Evolutionary conservation across 2,113 vertebrate genomes (phyloP), one percentile per base, ranked within the genome.

Genomic region (Cygnus atratus): DNA sequence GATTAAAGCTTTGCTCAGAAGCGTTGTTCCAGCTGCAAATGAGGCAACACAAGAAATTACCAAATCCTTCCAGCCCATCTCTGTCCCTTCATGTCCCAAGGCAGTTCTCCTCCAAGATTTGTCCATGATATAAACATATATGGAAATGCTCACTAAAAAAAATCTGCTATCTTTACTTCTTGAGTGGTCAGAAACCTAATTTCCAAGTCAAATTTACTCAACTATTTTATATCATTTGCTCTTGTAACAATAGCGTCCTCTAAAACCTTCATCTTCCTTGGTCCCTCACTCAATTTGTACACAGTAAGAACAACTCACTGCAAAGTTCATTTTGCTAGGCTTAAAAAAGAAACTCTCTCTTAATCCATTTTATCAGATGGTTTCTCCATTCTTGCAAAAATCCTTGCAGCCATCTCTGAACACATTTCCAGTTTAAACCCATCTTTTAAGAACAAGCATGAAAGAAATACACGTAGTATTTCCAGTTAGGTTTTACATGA

Each of bases 351-450:
- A 75, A 59, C 26, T 57, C 20, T 68, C 70, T 46, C 17, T 15
- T 31, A 92, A 89, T 75, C 58, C 67, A 17, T 58, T 91, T 86
- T 68, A 83, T 93, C 90, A 66, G 90, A 85, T 9, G 11, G 35
- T 65, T 65, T 76, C 78, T 54, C 48, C 44, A 35, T 75, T 79
- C 33, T 35, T 54, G 48, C 67, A 57, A 20, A 72, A 17, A 35
- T 19, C 11, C 67, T 83, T 43, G 43, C 67, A 78, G 59, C 12
- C 61, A 62, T 15, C 14, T 0, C 24, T 46, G 31, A 88, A 73
- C 35, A 37, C 0, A 9, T 24, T 73, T 13, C 31, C 50, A 48
- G 28, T 58, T 73, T 76, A 54, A 90, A 97, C 26, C 31, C 29
- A 85, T 3, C 39, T 83, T 73, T 88, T 67, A 28, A 58, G 39